Evolutionary conservation across 2,113 vertebrate genomes (phyloP).

Genomic region (Lycaon pictus): DNA sequence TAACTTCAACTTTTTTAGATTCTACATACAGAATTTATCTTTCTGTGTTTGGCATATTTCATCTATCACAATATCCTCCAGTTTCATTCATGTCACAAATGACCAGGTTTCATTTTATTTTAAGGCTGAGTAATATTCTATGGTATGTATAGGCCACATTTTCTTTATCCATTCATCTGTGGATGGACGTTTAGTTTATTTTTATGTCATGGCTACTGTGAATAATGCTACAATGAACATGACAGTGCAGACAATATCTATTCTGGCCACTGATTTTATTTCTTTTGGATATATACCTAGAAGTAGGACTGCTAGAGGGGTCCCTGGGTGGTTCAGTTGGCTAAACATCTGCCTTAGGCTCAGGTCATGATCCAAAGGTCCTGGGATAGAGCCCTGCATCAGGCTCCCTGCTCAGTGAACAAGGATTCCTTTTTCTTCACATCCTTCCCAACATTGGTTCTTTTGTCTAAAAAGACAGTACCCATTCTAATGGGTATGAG

Average conservation of each 20-base stretch:
- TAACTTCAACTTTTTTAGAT: background rate
- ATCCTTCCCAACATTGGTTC: background rate
- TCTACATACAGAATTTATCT: background rate
- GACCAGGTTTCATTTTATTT: background rate
- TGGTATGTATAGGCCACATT: background rate
- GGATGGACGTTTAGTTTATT: background rate
- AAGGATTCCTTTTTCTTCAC: background rate
- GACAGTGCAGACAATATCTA: background rate
- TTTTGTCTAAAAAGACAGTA: background rate
- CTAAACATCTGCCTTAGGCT: too few relatives aligned
- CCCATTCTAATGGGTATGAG: background rate
- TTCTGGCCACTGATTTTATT: background rate
- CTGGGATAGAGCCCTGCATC: too few relatives aligned
- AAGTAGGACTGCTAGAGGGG: background rate
- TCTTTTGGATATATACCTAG: background rate
- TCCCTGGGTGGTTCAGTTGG: too few relatives aligned
- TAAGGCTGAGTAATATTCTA: background rate
- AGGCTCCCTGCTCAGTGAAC: background rate
- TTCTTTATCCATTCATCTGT: background rate
- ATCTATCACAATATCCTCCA: background rate
- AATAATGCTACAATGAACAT: background rate
- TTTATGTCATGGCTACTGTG: background rate
- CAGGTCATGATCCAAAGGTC: too few relatives aligned
- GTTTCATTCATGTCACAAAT: background rate
- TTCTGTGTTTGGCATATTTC: slow-evolving; percentile 16